These are phyloP conservation scores for Meteorus sp. DNA, from an alignment of 1,140 invertebrate genomes.

Conservation along the genomic window DNA sequence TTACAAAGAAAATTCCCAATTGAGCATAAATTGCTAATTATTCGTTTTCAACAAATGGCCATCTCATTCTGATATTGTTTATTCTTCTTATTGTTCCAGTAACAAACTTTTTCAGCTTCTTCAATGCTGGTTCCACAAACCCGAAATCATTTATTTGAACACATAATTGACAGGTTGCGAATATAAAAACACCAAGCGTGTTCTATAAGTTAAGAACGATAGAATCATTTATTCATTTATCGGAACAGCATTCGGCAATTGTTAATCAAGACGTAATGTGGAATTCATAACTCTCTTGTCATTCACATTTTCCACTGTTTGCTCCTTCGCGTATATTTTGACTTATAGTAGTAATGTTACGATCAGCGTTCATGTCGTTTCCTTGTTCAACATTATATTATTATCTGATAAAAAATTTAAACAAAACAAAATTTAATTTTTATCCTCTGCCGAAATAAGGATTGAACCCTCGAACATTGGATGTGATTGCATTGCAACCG, in stretches of 20 bases:
- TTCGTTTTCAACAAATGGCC: not conserved
- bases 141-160: too few relatives aligned
- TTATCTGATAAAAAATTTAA: not conserved
- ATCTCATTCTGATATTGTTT: not conserved
- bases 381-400: not conserved
- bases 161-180: not conserved
- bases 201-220: not conserved
- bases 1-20: not conserved
- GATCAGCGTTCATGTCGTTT: too few relatives aligned
- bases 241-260: too few relatives aligned
- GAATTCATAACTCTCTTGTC: too few relatives aligned
- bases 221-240: too few relatives aligned
- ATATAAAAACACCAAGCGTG: not conserved
- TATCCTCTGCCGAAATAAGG: constrained; percentile 11
- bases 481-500: constrained; percentile 43
- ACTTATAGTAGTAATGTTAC: too few relatives aligned
- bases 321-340: too few relatives aligned
- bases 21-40: not conserved
- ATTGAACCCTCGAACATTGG: constrained; percentile 3
- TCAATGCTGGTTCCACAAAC: too few relatives aligned
- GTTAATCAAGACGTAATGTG: too few relatives aligned
- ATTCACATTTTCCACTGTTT: too few relatives aligned
- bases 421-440: too few relatives aligned
- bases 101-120: not conserved
- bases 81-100: not conserved